Conservation (phyloP, 2,113 vertebrate species). For the Rynchops niger region DNA sequence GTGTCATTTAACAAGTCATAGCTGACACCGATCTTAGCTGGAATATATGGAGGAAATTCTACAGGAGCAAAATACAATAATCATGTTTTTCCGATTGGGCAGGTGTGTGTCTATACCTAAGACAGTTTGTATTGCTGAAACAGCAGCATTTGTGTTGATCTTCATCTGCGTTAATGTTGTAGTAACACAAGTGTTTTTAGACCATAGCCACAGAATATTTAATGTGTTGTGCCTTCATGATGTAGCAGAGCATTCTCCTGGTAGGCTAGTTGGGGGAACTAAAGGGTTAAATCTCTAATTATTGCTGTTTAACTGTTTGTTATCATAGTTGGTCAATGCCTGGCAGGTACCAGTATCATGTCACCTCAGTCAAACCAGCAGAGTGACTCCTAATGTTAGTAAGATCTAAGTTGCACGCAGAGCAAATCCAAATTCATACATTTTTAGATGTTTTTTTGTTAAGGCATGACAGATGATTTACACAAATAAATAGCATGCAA, state of each 20-base stretch:
- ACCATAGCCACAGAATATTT: conserved; percentile 87
- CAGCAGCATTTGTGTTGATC: conserved; percentile 75
- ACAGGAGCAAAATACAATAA: conserved; percentile 70
- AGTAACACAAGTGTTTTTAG: conserved; percentile 84
- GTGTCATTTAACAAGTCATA: conserved; percentile 13
- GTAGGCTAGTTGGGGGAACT: conserved; percentile 81
- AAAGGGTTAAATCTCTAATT: conserved; percentile 80
- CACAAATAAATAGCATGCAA: conserved; percentile 92
- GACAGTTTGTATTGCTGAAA: conserved; percentile 74
- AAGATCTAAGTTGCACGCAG: conserved; percentile 87
- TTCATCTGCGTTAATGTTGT: conserved; percentile 80
- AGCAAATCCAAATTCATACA: conserved; percentile 77
- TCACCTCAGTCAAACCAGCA: conserved; percentile 75
- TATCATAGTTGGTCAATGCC: conserved; percentile 87
- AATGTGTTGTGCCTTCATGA: conserved; percentile 95
- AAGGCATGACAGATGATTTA: conserved; percentile 93
- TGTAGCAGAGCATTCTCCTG: conserved; percentile 86
- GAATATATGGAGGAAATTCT: conserved; percentile 44
- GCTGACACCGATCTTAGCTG: conserved; percentile 46
- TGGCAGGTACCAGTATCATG: conserved; percentile 82
- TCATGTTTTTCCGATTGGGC: conserved; percentile 49
- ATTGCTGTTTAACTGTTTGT: conserved; percentile 84
- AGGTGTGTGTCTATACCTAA: conserved; percentile 78
- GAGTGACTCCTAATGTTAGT: conserved; percentile 77
- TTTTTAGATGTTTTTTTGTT: conserved; percentile 81